These are phyloP conservation scores for Pachydiplax longipennis DNA, from an alignment of 2,888 invertebrate species.

Conservation along the genomic window DNA sequence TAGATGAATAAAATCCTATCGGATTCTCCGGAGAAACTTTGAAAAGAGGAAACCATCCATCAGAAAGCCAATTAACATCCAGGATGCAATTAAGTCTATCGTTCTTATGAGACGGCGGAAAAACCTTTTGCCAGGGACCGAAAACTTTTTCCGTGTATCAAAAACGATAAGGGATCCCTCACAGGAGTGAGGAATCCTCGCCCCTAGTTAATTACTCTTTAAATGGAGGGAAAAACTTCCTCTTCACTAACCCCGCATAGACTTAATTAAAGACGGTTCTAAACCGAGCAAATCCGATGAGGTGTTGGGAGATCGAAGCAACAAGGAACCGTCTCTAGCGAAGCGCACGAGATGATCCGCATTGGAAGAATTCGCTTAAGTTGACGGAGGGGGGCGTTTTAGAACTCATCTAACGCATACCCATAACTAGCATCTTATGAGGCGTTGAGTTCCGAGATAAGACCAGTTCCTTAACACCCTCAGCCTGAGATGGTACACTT, in stretches of 20 bases:
- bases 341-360: not conserved
- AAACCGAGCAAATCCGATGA: not conserved
- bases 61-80: conserved; percentile 11
- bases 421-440: not conserved
- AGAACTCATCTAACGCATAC: not conserved
- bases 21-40: not conserved
- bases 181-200: not conserved
- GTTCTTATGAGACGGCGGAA: not conserved
- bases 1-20: no score
- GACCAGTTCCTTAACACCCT: not conserved
- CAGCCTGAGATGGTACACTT: not conserved
- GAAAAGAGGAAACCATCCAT: not conserved
- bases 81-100: conserved; percentile 17
- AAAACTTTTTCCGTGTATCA: not conserved
- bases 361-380: no score
- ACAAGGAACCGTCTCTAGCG: not conserved
- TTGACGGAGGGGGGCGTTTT: not conserved
- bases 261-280: conserved; percentile 3
- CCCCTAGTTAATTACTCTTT: not conserved
- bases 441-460: not conserved
- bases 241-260: not conserved
- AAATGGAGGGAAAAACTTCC: not conserved
- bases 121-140: not conserved
- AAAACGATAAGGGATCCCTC: not conserved
- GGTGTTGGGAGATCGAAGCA: not conserved